Evolutionary conservation across 2,888 invertebrate genomes (phyloP).

Genomic region (Temnothorax rugatulus): DNA sequence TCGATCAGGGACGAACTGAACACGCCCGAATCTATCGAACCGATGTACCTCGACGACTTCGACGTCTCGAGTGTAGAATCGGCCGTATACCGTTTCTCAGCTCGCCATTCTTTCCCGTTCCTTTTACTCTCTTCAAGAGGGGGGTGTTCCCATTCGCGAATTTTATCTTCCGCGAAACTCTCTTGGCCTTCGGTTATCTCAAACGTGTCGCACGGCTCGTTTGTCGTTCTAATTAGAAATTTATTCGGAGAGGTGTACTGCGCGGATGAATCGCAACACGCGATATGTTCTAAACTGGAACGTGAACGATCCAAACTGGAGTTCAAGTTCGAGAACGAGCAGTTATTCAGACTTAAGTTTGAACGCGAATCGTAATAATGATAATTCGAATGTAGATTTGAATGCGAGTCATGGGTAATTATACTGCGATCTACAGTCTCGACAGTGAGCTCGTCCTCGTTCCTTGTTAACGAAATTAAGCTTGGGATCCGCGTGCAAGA

Average conservation of each 20-base stretch:
- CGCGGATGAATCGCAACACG: not conserved
- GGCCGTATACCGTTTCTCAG: not conserved
- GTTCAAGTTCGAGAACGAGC: constrained; percentile 9
- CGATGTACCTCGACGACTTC: constrained; percentile 34
- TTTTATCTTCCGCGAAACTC: not conserved
- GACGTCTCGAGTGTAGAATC: constrained; percentile 37
- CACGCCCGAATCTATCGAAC: constrained; percentile 77
- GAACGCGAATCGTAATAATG: constrained; percentile 8
- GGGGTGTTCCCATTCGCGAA: not conserved
- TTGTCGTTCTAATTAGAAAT: not conserved
- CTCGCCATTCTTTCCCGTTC: not conserved
- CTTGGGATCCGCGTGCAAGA: constrained; percentile 38
- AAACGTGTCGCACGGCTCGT: not conserved
- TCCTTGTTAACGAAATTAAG: not conserved
- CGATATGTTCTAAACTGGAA: not conserved
- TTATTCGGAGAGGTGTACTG: not conserved
- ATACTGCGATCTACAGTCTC: not conserved
- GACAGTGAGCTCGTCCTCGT: not conserved
- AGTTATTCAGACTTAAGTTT: not conserved
- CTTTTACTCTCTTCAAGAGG: not conserved
- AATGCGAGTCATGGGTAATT: not conserved
- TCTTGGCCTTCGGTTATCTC: not conserved
- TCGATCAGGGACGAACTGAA: constrained; percentile 65
- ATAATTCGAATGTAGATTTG: not conserved
- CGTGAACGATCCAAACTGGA: not conserved